Percentiles rank a stretch among this genome's conserved stretches.
These are phyloP conservation scores for Acrobasis repandana DNA, from an alignment of 2,888 invertebrate genomes.

Conservation along the genomic window DNA sequence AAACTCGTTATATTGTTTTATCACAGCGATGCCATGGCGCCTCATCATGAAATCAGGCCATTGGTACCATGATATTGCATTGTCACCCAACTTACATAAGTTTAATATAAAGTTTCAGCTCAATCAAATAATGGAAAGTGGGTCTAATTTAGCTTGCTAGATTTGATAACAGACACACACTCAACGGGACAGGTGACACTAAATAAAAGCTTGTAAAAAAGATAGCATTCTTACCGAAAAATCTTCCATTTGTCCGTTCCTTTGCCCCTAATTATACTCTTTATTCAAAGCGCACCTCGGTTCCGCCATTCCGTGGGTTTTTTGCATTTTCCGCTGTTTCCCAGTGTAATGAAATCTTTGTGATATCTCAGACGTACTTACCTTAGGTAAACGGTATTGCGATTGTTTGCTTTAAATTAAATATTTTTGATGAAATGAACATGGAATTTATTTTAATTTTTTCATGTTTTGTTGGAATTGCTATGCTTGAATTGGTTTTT, in stretches of 20 bases:
- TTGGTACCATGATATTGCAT: no score
- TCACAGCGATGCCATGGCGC: no score
- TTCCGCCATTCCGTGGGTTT: slow-evolving; percentile 3
- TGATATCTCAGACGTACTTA: background rate
- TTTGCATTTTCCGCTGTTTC: slow-evolving; percentile 1
- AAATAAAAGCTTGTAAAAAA: no score
- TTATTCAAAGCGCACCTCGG: background rate
- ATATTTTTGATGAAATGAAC: background rate
- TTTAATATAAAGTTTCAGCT: no score
- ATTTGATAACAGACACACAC: no score
- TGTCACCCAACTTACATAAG: no score
- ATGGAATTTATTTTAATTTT: background rate
- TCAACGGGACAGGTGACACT: no score
- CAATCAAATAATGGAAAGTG: no score
- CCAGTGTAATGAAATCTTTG: slow-evolving; percentile 11
- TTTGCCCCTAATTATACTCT: background rate
- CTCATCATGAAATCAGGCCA: no score
- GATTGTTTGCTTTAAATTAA: slow-evolving; percentile 9
- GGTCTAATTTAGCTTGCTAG: no score
- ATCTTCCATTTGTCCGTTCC: background rate
- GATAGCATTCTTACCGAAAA: background rate
- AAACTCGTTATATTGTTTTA: no score
- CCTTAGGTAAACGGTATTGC: background rate
- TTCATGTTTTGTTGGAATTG: background rate
- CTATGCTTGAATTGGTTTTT: background rate